phyloP scores from a whole-genome alignment of 1,140 invertebrate genomes.

The Agraylea sexmaculata region DNA sequence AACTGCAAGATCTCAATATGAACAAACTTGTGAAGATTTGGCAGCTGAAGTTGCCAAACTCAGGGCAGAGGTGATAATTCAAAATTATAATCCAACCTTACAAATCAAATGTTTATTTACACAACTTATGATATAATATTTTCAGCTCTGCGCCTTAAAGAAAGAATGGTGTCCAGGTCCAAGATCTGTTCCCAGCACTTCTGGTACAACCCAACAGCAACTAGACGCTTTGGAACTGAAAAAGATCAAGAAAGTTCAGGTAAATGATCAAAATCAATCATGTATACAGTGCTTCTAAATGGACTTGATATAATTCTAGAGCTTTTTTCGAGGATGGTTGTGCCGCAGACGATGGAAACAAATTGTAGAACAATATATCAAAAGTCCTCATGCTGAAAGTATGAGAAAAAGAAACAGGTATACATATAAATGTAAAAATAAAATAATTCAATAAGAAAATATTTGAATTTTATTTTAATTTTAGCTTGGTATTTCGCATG shows the following conservation, averaged over 20 bases:
- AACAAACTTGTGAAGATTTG: conserved; percentile 84
- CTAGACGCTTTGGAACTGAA: conserved; percentile 60
- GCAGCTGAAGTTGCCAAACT: conserved; percentile 82
- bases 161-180: conserved; percentile 55
- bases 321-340: conserved; percentile 89
- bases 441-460: conserved; percentile 4
- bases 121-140: too few species aligned
- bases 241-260: conserved; percentile 84
- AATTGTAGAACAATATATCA: conserved; percentile 91
- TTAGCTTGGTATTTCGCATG: conserved; percentile 82
- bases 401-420: conserved; percentile 88
- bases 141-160: conserved; percentile 69
- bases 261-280: conserved; percentile 16
- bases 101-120: too few species aligned
- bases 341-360: conserved; percentile 91
- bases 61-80: conserved; percentile 74
- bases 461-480: conserved; percentile 19
- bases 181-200: conserved; percentile 28
- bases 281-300: conserved; percentile 3
- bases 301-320: too few species aligned
- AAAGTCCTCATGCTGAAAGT: conserved; percentile 86
- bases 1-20: conserved; percentile 89
- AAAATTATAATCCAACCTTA: too few species aligned
- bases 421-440: conserved; percentile 13
- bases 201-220: conserved; percentile 29